A percentile compares a stretch with the other conserved stretches of the same genome.
Evolutionary conservation across 2,113 vertebrate species (phyloP).

Genomic region (Callocephalon fimbriatum): DNA sequence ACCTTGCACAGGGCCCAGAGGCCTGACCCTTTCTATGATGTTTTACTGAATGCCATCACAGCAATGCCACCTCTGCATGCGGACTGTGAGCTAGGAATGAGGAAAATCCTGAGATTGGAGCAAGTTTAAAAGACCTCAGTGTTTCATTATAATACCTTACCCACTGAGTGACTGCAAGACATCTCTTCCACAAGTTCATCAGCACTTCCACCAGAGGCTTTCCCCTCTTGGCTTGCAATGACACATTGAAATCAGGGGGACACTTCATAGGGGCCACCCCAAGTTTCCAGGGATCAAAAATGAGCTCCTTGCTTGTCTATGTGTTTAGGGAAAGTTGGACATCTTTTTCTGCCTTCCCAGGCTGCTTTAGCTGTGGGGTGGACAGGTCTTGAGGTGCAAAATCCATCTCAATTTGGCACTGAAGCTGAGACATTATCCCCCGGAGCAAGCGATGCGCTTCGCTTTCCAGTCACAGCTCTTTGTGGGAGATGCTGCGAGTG

Average conservation of each 20-base stretch:
- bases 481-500: rapidly evolving
- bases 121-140: neutral
- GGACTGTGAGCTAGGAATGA: rapidly evolving
- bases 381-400: neutral
- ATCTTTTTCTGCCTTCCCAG: neutral
- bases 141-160: neutral
- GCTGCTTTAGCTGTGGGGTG: neutral
- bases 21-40: rapidly evolving
- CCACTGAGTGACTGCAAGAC: rapidly evolving
- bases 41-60: neutral
- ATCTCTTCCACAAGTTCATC: neutral
- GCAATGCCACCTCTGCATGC: neutral
- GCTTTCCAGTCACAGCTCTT: neutral
- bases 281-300: neutral
- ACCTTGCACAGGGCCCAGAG: neutral
- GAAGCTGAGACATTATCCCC: neutral
- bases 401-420: rapidly evolving
- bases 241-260: neutral
- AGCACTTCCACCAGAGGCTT: neutral
- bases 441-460: rapidly evolving
- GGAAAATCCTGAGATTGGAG: neutral
- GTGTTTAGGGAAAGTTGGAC: neutral
- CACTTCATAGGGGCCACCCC: neutral
- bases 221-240: neutral
- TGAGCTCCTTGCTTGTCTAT: neutral